Evolutionary conservation across 2,888 invertebrate species (phyloP).

Genomic region (Andrena chrysosceles): DNA sequence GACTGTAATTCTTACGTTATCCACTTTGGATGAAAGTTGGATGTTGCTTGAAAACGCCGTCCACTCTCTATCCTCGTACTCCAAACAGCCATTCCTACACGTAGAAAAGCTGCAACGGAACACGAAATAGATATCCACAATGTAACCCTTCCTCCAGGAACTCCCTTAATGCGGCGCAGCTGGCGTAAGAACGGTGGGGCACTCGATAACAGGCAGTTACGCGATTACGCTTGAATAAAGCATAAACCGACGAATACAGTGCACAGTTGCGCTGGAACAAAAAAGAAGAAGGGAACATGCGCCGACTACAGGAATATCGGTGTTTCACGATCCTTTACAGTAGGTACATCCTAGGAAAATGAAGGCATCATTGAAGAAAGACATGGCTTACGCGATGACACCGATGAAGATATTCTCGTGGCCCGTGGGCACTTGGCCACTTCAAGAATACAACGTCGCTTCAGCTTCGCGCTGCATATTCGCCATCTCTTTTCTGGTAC

Average conservation of each 20-base stretch:
- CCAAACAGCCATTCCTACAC: neutral
- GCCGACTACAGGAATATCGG: neutral
- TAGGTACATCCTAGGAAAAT: neutral
- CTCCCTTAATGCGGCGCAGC: neutral
- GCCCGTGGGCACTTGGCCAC: slow-evolving; percentile 43
- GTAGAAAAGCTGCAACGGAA: neutral
- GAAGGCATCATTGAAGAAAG: slow-evolving; percentile 1
- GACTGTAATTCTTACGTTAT: neutral
- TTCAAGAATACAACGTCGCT: neutral
- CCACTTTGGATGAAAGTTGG: neutral
- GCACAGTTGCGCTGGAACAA: neutral
- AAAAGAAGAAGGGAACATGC: neutral
- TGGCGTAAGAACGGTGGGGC: neutral
- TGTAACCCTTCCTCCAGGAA: neutral
- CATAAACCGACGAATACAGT: neutral
- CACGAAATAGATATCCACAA: neutral
- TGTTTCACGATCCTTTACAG: neutral
- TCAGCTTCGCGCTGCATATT: neutral
- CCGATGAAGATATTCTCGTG: slow-evolving; percentile 30
- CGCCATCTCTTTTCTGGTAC: neutral
- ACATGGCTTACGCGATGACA: slow-evolving; percentile 33
- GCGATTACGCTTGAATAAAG: slow-evolving; percentile 30
- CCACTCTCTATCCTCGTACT: neutral
- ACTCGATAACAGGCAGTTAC: neutral
- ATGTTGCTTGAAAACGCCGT: neutral